phyloP scores from a whole-genome alignment of 2,113 vertebrate species.

The Dicrurus megarhynchus region DNA sequence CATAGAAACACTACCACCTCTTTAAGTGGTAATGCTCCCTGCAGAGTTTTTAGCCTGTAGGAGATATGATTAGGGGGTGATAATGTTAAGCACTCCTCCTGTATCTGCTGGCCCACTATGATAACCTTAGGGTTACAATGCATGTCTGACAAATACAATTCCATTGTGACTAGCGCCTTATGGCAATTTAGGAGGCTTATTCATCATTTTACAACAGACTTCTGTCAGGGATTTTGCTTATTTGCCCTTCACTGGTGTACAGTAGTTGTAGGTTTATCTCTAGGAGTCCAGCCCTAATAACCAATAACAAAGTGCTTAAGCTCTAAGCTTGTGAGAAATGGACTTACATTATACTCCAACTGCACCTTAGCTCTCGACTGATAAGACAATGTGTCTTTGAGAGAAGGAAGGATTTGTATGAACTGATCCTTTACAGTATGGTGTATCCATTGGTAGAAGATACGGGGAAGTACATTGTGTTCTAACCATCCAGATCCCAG shows the following conservation, averaged over 20 bases:
- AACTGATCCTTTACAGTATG: background rate
- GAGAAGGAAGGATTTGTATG: conserved; percentile 50
- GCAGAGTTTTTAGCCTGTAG: conserved; percentile 76
- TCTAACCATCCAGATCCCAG: background rate
- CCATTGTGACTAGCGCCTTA: conserved; percentile 79
- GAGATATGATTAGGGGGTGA: conserved; percentile 82
- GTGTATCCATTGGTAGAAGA: background rate
- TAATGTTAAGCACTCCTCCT: conserved; percentile 78
- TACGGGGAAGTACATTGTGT: background rate
- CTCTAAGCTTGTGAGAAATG: conserved; percentile 55
- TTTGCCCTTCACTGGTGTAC: conserved; percentile 72
- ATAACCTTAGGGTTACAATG: conserved; percentile 85
- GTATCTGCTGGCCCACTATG: conserved; percentile 79
- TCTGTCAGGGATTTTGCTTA: conserved; percentile 75
- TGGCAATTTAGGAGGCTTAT: conserved; percentile 76
- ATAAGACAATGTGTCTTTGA: conserved; percentile 66
- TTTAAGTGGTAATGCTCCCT: conserved; percentile 67
- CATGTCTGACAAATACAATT: conserved; percentile 82
- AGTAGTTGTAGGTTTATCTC: conserved; percentile 72
- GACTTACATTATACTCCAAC: conserved; percentile 60
- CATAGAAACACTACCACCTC: conserved; percentile 44
- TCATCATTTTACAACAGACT: conserved; percentile 81
- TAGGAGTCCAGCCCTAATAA: conserved; percentile 66
- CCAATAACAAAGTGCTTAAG: conserved; percentile 71
- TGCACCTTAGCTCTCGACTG: conserved; percentile 45